Evolutionary conservation across 2,797 vertebrate genomes (phyloP).

Genomic region (Cossypha heuglini): DNA sequence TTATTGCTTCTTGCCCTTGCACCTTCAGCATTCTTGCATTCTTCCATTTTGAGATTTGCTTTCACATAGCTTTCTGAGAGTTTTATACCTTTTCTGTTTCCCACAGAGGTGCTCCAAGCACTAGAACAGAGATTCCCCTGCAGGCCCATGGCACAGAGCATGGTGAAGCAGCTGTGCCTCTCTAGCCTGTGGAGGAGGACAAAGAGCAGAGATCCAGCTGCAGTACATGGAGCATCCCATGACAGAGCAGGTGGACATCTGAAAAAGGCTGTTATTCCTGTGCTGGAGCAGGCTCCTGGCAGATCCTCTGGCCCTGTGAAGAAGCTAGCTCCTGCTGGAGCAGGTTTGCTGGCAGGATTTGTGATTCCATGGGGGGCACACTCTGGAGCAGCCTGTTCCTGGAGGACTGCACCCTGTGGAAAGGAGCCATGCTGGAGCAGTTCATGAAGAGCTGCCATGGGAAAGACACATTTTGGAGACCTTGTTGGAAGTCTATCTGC

Average conservation of each 20-base stretch:
- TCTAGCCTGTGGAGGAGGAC: not conserved
- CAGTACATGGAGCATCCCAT: not conserved
- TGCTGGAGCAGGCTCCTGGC: not conserved
- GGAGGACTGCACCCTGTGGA: not conserved
- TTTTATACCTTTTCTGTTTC: too few relatives aligned
- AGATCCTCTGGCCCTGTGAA: not conserved
- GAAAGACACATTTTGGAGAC: not conserved
- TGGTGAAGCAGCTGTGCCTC: not conserved
- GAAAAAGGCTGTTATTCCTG: not conserved
- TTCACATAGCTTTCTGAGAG: too few relatives aligned
- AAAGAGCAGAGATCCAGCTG: not conserved
- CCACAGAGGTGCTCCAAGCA: not conserved
- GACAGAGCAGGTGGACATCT: accelerated
- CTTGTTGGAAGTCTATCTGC: not conserved
- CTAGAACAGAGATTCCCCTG: not conserved
- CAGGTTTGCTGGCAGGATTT: not conserved
- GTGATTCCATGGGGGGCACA: not conserved
- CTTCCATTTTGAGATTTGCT: too few relatives aligned
- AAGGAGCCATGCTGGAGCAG: not conserved
- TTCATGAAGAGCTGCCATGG: accelerated
- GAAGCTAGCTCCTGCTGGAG: not conserved
- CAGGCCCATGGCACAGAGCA: not conserved
- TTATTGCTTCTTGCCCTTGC: too few relatives aligned
- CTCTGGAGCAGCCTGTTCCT: not conserved
- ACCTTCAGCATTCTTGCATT: too few relatives aligned